phyloP scores from a whole-genome alignment of 2,888 invertebrate genomes.

The Leptothorax acervorum region DNA sequence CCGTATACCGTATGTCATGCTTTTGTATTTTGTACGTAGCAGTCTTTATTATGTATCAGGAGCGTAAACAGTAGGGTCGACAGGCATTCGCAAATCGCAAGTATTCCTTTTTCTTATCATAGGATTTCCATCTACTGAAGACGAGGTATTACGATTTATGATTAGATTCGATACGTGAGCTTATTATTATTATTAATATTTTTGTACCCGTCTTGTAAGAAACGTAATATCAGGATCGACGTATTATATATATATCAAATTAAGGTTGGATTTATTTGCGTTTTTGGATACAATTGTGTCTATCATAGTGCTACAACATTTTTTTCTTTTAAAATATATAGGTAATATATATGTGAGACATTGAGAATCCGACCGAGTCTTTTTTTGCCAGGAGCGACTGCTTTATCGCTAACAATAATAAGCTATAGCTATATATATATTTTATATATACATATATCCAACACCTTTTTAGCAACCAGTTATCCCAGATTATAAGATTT shows the following conservation, averaged over 20 bases:
- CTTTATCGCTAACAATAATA: not conserved
- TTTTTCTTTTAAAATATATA: not conserved
- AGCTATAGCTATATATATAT: no score
- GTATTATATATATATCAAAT: no score
- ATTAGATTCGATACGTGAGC: no score
- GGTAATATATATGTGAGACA: not conserved
- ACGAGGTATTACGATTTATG: no score
- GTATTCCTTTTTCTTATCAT: not conserved
- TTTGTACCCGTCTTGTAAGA: no score
- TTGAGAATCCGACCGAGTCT: not conserved
- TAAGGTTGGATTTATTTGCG: not conserved
- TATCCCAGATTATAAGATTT: not conserved
- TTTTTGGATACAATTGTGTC: not conserved
- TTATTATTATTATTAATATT: no score
- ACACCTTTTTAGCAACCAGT: not conserved
- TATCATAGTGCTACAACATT: not conserved
- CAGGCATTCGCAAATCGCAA: not conserved
- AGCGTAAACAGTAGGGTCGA: not conserved
- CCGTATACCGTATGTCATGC: not conserved
- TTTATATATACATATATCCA: not conserved
- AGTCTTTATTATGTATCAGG: constrained; percentile 4
- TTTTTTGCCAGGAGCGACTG: not conserved
- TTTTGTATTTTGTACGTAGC: not conserved
- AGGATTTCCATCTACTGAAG: not conserved
- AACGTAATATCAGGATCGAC: no score